Conservation (phyloP, 2,888 invertebrate species). For the Sphaeridia pumilis region DNA sequence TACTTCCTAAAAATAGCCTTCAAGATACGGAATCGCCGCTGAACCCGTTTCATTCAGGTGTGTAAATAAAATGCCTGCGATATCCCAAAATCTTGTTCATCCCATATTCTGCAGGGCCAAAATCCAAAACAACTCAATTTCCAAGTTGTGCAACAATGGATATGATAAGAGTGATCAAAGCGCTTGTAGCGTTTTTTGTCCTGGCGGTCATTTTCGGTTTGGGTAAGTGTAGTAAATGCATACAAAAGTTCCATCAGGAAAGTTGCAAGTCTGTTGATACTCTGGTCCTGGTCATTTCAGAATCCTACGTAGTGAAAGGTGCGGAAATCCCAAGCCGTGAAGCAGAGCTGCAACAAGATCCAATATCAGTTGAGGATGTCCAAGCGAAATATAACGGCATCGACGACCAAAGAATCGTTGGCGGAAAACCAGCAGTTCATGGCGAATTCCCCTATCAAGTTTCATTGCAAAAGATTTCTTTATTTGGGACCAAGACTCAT, state of each 20-base stretch:
- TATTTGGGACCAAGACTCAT: conserved; percentile 31
- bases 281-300: conserved; percentile 1
- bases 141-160: conserved; percentile 11
- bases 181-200: conserved; percentile 6
- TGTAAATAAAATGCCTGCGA: no score
- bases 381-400: conserved; percentile 2
- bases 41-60: no score
- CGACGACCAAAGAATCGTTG: conserved; percentile 29
- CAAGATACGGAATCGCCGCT: no score
- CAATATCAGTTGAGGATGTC: background rate
- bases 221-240: no score
- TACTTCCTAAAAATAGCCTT: no score
- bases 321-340: background rate
- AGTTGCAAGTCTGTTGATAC: no score
- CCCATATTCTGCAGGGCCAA: background rate
- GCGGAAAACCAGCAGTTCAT: conserved; percentile 24
- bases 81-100: no score
- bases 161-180: conserved; percentile 8
- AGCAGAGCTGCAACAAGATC: background rate
- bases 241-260: no score
- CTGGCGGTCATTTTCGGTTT: conserved; percentile 11
- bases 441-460: conserved; percentile 33
- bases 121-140: no score
- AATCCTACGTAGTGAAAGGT: conserved; percentile 5
- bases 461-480: conserved; percentile 30